Evolutionary conservation across 2,113 vertebrate species (phyloP), one percentile per base, ranked within the genome.

Genomic region (Lepisosteus oculatus): DNA sequence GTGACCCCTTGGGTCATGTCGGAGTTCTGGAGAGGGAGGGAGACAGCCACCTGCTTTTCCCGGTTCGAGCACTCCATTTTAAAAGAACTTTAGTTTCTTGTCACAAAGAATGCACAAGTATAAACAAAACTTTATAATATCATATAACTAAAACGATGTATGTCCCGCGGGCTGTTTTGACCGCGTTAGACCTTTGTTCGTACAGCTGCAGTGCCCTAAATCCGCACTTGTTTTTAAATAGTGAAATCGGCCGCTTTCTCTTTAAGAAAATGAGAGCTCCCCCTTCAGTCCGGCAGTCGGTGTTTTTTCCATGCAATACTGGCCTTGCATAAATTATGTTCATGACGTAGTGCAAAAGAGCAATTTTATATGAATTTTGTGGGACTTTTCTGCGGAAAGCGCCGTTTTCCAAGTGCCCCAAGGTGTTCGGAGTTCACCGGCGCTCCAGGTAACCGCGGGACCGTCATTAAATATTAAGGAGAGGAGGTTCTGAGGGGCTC

Each of bases 281-380:
- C 78, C 78, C 86, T 88, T 76, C 80, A 80, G 80, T 88, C 86
- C 80, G 82, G 87, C 82, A 84, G 82, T 87, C 89, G 86, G 82
- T 77, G 87, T 87, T 90, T 91, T 91, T 93, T 89, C 92, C 90
- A 90, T 92, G 94, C 93, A 90, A 94, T 91, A 91, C 93, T 93
- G 92, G 90, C 78, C 92, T 90, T 95, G 95, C 95, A 97, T 97
- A 97, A 96, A 96, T 96, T 97, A 97, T 97, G 95, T 92, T 97
- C 94, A 95, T 97, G 95, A 97, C 95, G 95, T 95, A 96, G 95
- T 94, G 91, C 90, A 89, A 92, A 94, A 94, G 92, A 94, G 89
- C 92, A 93, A 90, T 90, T 91, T 94, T 93, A 80, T 87, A 87
- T 85, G 86, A 83, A 87, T 87, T 84, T 91, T 85, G 70, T 42